Evolutionary conservation across 1,140 invertebrate genomes (phyloP).

Genomic region (Scaptomyza montana): DNA sequence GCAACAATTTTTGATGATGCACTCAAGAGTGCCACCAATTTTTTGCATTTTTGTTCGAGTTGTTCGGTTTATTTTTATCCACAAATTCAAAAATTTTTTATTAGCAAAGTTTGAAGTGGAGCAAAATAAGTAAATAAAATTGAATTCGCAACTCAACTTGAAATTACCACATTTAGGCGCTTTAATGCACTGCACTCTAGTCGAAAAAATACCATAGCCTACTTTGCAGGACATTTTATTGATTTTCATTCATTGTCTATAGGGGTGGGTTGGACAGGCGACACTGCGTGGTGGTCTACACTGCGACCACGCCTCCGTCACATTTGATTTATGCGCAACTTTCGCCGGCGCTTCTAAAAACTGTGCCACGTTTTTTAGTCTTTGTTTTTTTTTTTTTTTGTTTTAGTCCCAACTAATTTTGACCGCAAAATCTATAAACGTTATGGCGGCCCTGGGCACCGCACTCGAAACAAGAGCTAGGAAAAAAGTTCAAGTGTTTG

Average conservation of each 20-base stretch:
- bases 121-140: constrained; percentile 8
- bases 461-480: constrained; percentile 16
- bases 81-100: constrained; percentile 40
- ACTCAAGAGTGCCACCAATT: constrained; percentile 34
- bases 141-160: background rate
- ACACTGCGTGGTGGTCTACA: background rate
- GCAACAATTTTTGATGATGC: constrained; percentile 51
- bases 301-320: constrained; percentile 7
- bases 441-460: background rate
- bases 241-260: constrained; percentile 26
- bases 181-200: constrained; percentile 24
- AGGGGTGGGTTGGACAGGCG: background rate
- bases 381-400: background rate
- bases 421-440: constrained; percentile 49
- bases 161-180: constrained; percentile 11
- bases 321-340: constrained; percentile 51
- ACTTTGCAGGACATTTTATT: constrained; percentile 23
- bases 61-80: background rate
- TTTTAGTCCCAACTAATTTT: constrained; percentile 29
- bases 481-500: constrained; percentile 39
- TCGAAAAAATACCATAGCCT: constrained; percentile 14
- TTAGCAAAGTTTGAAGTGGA: constrained; percentile 38
- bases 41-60: constrained; percentile 9
- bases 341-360: constrained; percentile 30
- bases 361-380: constrained; percentile 18